phyloP scores from a whole-genome alignment of 1,140 invertebrate species.

The Cotesia typhae region DNA sequence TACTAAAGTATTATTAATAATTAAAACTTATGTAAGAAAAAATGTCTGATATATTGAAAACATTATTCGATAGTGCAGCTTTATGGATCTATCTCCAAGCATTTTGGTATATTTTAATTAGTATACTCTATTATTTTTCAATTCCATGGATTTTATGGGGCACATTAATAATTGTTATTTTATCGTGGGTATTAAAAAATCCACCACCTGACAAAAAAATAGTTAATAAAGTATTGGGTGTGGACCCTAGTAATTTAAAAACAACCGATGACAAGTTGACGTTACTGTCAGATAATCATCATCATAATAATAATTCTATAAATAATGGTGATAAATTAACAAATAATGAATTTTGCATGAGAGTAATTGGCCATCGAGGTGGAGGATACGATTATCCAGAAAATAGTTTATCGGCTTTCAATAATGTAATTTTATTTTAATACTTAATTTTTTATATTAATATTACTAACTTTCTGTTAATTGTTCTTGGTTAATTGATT shows the following conservation, averaged over 20 bases:
- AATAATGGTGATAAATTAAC: constrained; percentile 44
- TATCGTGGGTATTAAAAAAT: constrained; percentile 48
- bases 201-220: constrained; percentile 51
- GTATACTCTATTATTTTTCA: constrained; percentile 48
- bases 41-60: constrained; percentile 46
- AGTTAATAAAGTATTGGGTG: constrained; percentile 62
- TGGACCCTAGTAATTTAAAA: constrained; percentile 50
- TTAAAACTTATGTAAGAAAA: constrained; percentile 8
- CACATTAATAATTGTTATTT: constrained; percentile 42
- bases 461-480: background rate
- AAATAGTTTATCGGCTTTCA: constrained; percentile 76
- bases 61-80: constrained; percentile 46
- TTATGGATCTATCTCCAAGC: constrained; percentile 52
- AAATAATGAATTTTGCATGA: constrained; percentile 56
- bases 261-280: constrained; percentile 33
- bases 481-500: constrained; percentile 14
- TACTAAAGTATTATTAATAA: background rate
- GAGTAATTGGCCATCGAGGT: constrained; percentile 74
- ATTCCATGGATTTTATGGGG: constrained; percentile 57
- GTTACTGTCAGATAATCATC: no score
- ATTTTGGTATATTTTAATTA: constrained; percentile 43
- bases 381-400: constrained; percentile 78
- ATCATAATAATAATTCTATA: constrained; percentile 37
- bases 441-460: background rate
- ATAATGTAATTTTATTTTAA: constrained; percentile 67